A percentile compares a stretch with the other conserved stretches of the same genome.
These are phyloP conservation scores for Melanotaenia parkinsoni DNA, from an alignment of 2,797 vertebrate species.

Conservation along the genomic window DNA sequence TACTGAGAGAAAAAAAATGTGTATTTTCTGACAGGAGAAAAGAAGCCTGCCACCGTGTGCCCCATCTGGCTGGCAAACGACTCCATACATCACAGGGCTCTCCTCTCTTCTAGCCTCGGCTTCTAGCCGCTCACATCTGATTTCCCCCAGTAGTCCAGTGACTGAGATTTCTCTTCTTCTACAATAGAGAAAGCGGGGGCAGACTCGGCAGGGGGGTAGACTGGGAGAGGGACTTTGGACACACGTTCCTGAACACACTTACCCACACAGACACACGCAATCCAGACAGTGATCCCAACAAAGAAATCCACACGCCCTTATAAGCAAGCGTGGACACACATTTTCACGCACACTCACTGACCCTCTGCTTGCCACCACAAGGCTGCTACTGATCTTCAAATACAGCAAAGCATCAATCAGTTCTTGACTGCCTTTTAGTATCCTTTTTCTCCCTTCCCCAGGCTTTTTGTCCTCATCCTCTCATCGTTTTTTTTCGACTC, in stretches of 20 bases:
- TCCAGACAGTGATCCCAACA: conserved; percentile 56
- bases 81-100: conserved; percentile 87
- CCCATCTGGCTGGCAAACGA: conserved; percentile 86
- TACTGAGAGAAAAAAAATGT: conserved; percentile 83
- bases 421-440: conserved; percentile 86
- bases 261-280: conserved; percentile 19
- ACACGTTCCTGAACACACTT: conserved; percentile 51
- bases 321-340: conserved; percentile 50
- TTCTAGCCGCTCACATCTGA: conserved; percentile 91
- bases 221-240: conserved; percentile 50
- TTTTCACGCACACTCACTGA: conserved; percentile 73
- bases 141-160: conserved; percentile 86
- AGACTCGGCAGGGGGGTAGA: conserved; percentile 35
- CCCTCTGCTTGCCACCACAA: conserved; percentile 86
- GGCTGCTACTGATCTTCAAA: conserved; percentile 93
- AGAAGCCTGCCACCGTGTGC: conserved; percentile 82
- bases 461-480: conserved; percentile 78
- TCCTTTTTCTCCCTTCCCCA: conserved; percentile 83
- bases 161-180: conserved; percentile 85
- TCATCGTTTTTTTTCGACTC: conserved; percentile 73
- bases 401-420: conserved; percentile 92
- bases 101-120: conserved; percentile 63
- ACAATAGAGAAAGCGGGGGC: conserved; percentile 79
- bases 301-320: conserved; percentile 61
- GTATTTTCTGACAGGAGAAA: conserved; percentile 89